Evolutionary conservation across 2,888 invertebrate species (phyloP).

Genomic region (Lasioglossum zephyrum): DNA sequence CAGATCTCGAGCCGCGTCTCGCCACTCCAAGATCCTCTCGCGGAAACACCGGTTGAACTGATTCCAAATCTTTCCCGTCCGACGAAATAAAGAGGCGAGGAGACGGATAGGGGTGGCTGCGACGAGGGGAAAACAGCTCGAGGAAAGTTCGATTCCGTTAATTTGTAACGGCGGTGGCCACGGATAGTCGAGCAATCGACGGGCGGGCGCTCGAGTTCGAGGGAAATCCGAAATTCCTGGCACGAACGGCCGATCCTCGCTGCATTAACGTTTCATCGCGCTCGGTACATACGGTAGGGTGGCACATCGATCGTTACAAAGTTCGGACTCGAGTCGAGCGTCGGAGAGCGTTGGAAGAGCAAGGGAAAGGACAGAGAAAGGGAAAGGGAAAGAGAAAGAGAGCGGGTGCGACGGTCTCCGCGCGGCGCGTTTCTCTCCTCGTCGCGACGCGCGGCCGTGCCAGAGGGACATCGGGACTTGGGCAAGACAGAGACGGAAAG

Average conservation of each 20-base stretch:
- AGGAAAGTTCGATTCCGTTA: constrained; percentile 53
- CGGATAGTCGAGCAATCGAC: constrained; percentile 59
- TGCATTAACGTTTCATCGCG: constrained; percentile 79
- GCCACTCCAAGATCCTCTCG: too few relatives aligned
- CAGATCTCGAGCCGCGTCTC: background rate
- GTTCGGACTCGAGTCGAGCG: constrained; percentile 70
- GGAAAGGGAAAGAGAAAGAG: constrained; percentile 26
- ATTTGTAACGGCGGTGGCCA: constrained; percentile 58
- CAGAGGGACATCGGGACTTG: constrained; percentile 25
- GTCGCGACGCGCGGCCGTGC: constrained; percentile 20
- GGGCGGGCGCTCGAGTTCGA: constrained; percentile 53
- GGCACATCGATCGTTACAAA: constrained; percentile 78
- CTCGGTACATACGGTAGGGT: constrained; percentile 71
- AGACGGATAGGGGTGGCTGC: background rate
- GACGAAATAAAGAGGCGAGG: background rate
- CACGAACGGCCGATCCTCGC: constrained; percentile 73
- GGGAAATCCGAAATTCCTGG: constrained; percentile 74
- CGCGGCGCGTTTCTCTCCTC: constrained; percentile 3
- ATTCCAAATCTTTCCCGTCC: background rate
- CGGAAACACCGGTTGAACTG: background rate
- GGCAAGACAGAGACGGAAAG: constrained; percentile 15
- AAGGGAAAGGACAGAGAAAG: constrained; percentile 26
- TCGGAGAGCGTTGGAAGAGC: constrained; percentile 46
- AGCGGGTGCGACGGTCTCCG: constrained; percentile 11
- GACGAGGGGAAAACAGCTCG: background rate